Evolutionary conservation across 2,113 vertebrate genomes (phyloP).

Genomic region (Xiphorhynchus elegans): DNA sequence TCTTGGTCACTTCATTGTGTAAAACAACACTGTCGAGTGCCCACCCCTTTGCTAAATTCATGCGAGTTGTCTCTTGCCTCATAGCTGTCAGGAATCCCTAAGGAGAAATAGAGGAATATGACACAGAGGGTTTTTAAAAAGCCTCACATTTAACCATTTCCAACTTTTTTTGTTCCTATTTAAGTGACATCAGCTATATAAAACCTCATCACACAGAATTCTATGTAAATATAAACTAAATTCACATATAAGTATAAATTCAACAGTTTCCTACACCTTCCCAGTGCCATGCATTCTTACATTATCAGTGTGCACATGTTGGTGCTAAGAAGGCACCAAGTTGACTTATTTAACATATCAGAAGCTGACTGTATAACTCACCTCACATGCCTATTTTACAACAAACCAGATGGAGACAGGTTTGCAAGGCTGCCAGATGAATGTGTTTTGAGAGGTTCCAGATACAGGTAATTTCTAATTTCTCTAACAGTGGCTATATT

Average conservation of each 20-base stretch:
- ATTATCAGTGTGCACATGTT: not conserved
- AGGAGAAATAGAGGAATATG: not conserved
- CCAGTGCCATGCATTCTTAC: not conserved
- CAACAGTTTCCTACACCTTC: not conserved
- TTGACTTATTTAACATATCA: not conserved
- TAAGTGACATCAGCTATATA: not conserved
- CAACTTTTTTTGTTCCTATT: not conserved
- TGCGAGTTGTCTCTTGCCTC: slow-evolving; percentile 83
- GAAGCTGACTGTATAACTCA: not conserved
- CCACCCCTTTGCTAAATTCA: slow-evolving; percentile 82
- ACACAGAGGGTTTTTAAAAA: not conserved
- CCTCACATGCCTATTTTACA: not conserved
- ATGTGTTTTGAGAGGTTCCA: not conserved
- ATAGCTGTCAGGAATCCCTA: slow-evolving; percentile 86
- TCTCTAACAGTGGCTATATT: not conserved
- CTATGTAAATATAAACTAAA: not conserved
- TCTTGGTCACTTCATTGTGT: slow-evolving; percentile 81
- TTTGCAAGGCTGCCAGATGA: not conserved
- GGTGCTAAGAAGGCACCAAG: not conserved
- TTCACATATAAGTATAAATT: not conserved
- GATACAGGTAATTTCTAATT: not conserved
- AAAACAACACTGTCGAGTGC: slow-evolving; percentile 82
- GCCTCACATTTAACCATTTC: not conserved
- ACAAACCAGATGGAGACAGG: not conserved
- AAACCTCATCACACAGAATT: not conserved